Evolutionary conservation across 2,888 invertebrate species (phyloP).

Genomic region (Callyntrura sp.): DNA sequence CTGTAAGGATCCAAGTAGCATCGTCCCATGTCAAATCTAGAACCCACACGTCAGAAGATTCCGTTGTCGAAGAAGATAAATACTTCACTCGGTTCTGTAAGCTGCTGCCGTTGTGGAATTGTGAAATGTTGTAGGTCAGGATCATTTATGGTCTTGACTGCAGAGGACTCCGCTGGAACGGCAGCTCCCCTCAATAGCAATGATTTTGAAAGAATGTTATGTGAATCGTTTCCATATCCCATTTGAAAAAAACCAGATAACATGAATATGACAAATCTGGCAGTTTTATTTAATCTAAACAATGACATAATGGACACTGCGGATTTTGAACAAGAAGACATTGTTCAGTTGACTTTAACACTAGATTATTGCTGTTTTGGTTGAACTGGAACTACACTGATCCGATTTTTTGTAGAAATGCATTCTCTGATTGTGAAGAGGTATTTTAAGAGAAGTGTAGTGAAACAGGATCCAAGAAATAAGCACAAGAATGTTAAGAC

Average conservation of each 20-base stretch:
- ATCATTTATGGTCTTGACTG: neutral
- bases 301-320: too few species aligned
- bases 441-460: slow-evolving; percentile 33
- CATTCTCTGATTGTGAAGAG: slow-evolving; percentile 22
- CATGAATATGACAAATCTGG: too few species aligned
- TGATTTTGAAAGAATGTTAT: too few species aligned
- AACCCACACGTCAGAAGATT: slow-evolving; percentile 76
- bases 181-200: too few species aligned
- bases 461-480: slow-evolving; percentile 9
- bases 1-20: slow-evolving; percentile 83
- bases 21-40: slow-evolving; percentile 82
- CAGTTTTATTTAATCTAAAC: too few species aligned
- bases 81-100: neutral
- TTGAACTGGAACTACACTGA: too few species aligned
- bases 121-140: neutral
- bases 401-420: neutral
- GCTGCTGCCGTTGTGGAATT: neutral
- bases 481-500: neutral
- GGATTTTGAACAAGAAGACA: too few species aligned
- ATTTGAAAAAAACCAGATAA: too few species aligned
- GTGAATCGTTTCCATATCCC: too few species aligned
- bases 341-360: too few species aligned
- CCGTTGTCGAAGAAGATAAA: slow-evolving; percentile 9
- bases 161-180: too few species aligned
- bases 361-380: too few species aligned